Evolutionary conservation across 2,888 invertebrate species (phyloP).

Genomic region (Melipona bicolor): DNA sequence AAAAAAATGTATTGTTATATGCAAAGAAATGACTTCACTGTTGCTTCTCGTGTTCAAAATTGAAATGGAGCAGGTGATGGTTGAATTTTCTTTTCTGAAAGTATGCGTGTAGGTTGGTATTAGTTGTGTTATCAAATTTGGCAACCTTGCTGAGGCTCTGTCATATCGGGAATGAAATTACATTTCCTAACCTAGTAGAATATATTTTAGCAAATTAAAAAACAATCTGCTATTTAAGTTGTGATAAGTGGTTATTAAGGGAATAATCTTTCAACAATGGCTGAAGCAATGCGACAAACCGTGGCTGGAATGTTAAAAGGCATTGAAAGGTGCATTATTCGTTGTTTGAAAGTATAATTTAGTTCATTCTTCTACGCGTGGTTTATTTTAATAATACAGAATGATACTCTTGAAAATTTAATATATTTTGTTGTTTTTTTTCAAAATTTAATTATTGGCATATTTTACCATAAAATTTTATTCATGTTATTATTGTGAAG

Average conservation of each 20-base stretch:
- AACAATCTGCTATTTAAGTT: background rate
- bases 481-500: background rate
- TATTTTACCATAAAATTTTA: background rate
- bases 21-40: background rate
- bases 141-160: conserved; percentile 4
- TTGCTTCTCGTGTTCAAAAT: background rate
- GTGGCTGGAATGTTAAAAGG: conserved; percentile 95
- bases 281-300: conserved; percentile 93
- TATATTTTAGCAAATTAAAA: background rate
- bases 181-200: conserved; percentile 32
- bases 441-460: background rate
- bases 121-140: conserved; percentile 23
- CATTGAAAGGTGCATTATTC: conserved; percentile 91
- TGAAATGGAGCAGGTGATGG: background rate
- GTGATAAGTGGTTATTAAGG: background rate
- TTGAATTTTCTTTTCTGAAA: background rate
- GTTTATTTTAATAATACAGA: background rate
- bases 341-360: conserved; percentile 12
- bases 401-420: background rate
- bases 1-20: background rate
- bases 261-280: conserved; percentile 85
- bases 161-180: background rate
- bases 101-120: conserved; percentile 20
- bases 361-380: background rate
- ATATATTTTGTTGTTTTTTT: background rate